Percentiles rank a stretch among this genome's conserved stretches.
These are phyloP conservation scores for Drosophila athabasca DNA, from an alignment of 1,140 invertebrate species.

Conservation along the genomic window DNA sequence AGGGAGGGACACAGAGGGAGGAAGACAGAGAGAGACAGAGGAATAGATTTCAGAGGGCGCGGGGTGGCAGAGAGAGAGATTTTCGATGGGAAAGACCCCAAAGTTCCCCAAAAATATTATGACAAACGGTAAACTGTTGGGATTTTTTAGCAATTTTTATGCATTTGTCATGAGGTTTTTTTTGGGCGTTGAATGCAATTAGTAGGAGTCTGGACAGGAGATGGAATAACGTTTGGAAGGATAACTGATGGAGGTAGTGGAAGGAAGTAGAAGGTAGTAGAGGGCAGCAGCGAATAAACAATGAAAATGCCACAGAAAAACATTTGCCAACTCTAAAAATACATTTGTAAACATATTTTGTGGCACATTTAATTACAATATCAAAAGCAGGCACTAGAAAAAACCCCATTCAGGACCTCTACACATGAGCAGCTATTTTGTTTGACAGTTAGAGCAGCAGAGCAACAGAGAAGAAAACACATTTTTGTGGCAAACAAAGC, in stretches of 20 bases:
- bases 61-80: too few species aligned
- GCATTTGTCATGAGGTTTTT: constrained; percentile 34
- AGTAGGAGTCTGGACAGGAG: constrained; percentile 25
- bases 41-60: too few species aligned
- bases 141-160: constrained; percentile 26
- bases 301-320: not conserved
- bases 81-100: not conserved
- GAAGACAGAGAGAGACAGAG: too few species aligned
- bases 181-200: not conserved
- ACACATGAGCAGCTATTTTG: constrained; percentile 33
- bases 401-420: constrained; percentile 26
- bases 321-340: not conserved
- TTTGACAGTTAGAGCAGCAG: constrained; percentile 46
- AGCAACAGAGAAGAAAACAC: constrained; percentile 23
- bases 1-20: too few species aligned
- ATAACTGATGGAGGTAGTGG: not conserved
- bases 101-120: constrained; percentile 35
- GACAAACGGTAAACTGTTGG: not conserved
- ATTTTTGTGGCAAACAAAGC: constrained; percentile 50
- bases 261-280: too few species aligned
- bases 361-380: constrained; percentile 38
- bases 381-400: constrained; percentile 30
- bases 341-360: too few species aligned
- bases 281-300: not conserved
- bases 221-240: constrained; percentile 30